These are phyloP conservation scores for Marmota flaviventris DNA, from an alignment of 2,113 vertebrate species.

Conservation along the genomic window DNA sequence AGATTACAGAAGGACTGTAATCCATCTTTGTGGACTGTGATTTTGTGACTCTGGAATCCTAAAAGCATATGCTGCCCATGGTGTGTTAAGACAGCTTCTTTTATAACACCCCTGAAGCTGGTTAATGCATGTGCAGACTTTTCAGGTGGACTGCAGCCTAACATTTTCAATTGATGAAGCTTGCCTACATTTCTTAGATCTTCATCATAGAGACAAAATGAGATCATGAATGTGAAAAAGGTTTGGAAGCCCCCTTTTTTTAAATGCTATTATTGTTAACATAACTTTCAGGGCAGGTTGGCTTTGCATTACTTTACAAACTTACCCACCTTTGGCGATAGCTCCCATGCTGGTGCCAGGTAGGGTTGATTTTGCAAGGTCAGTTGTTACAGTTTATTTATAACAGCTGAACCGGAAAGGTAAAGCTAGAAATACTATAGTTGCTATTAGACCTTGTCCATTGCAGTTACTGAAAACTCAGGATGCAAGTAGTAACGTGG, in stretches of 20 bases:
- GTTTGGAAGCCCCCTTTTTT: background rate
- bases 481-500: background rate
- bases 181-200: background rate
- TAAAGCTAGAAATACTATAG: background rate
- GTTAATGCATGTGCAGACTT: background rate
- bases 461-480: background rate
- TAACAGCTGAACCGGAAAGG: background rate
- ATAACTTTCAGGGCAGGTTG: background rate
- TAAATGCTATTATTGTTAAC: background rate
- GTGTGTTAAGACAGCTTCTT: slow-evolving; percentile 53
- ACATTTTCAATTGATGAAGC: slow-evolving; percentile 47
- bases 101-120: slow-evolving; percentile 58
- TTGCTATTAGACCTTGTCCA: background rate
- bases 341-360: background rate
- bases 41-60: background rate
- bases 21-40: background rate
- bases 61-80: background rate
- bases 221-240: background rate
- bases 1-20: background rate
- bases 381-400: slow-evolving; percentile 10
- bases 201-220: background rate
- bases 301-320: background rate
- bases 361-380: slow-evolving; percentile 44
- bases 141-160: background rate
- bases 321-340: background rate